Base-by-base conservation (phyloP, 2,888 invertebrate species). In the Eupithecia insigniata region DNA sequence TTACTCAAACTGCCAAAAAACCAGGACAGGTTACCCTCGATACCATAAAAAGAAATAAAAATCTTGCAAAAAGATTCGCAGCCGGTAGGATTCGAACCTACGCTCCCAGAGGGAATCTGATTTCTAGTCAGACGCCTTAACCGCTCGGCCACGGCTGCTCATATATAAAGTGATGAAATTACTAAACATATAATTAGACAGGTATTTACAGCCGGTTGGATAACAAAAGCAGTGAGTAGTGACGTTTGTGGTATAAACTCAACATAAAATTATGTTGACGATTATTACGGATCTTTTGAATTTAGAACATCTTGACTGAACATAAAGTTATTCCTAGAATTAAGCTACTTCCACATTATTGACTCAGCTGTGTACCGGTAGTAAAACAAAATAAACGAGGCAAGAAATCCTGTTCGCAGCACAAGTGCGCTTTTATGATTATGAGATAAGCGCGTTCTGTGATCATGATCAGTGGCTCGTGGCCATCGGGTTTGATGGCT, bases 11-110 rank as follows among this genome's bases (percentile, higher is more conserved):
- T 16, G 2, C 18, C 39, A 39, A 39, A 39, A 39, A 10, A 14
- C 34, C 34, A 1, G 8, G 34, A 34, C 4, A 4, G 5, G 5
- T 4, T 39, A 39, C 36, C 16, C 5, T 5, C 16, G 16, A 39
- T 39, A 16, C 5, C 16, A 39, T 16, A 39, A 39, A 39, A 39
- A 39, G 16, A 39, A 39, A 36, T 39, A 5, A 39, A 65, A 55
- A 65, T 70, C 7, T 51, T 71, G 71, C 81, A 84, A 83, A 83
- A 80, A 69, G 71, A 2, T 84, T 83, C 97, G 96, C 96, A 96
- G 96, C 96, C 96, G 96, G 96, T 96, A 97, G 96, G 96, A 97
- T 96, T 97, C 96, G 97, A 97, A 97, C 97, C 97, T 97, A 96
- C 96, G 97, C 97, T 96, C 96, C 96, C 96, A 97, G 96, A 97